phyloP scores from a whole-genome alignment of 1,140 invertebrate species.

The Agrilus planipennis region DNA sequence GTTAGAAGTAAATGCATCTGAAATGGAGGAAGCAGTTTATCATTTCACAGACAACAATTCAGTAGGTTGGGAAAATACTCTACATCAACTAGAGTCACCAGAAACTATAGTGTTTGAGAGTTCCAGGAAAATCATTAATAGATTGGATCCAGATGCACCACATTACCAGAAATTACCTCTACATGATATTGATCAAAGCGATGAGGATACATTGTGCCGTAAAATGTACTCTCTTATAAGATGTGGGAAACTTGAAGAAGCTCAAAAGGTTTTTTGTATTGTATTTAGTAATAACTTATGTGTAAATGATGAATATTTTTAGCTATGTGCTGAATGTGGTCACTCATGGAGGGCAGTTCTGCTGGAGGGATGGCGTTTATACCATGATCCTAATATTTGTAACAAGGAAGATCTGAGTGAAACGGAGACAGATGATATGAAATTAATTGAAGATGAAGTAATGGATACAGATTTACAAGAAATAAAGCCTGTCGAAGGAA shows the following conservation, averaged over 20 bases:
- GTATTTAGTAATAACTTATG: too few species aligned
- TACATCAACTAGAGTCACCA: conserved; percentile 57
- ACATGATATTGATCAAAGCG: conserved; percentile 81
- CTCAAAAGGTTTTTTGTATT: conserved; percentile 42
- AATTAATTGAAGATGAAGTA: background rate
- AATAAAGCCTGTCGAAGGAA: conserved; percentile 73
- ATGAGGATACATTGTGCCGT: conserved; percentile 62
- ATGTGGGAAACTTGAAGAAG: conserved; percentile 73
- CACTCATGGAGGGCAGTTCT: conserved; percentile 83
- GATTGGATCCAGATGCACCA: conserved; percentile 89
- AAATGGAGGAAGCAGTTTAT: conserved; percentile 53
- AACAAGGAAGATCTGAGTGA: conserved; percentile 14
- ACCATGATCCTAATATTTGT: conserved; percentile 66
- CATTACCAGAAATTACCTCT: conserved; percentile 63
- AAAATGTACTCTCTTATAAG: conserved; percentile 66
- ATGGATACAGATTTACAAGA: conserved; percentile 8
- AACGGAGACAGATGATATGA: background rate
- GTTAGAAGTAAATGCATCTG: conserved; percentile 73
- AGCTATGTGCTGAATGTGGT: conserved; percentile 70
- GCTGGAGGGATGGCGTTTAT: conserved; percentile 78
- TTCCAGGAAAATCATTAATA: conserved; percentile 50
- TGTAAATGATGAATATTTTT: too few species aligned
- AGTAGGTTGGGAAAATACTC: conserved; percentile 83
- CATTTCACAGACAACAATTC: conserved; percentile 65
- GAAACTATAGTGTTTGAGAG: conserved; percentile 43